Evolutionary conservation across 2,113 vertebrate genomes (phyloP).

Genomic region (Ailurus styani): DNA sequence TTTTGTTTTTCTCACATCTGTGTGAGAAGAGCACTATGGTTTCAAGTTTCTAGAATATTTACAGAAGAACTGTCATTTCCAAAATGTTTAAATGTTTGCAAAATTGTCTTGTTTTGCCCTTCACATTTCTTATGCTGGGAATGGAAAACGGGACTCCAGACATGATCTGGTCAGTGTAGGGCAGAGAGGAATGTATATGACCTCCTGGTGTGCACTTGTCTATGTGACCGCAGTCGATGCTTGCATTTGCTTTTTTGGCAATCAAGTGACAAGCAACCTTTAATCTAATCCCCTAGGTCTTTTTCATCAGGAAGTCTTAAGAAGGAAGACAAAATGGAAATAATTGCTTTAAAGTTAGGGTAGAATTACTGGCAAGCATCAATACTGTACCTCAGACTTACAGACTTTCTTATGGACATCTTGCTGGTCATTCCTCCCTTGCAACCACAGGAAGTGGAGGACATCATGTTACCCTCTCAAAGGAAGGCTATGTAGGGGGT

Average conservation of each 20-base stretch:
- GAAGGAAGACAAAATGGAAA: neutral
- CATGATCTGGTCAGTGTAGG: neutral
- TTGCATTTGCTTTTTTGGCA: neutral
- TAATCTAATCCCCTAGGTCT: neutral
- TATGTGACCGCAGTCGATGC: neutral
- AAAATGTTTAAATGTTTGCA: neutral
- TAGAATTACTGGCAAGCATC: neutral
- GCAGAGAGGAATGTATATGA: no score
- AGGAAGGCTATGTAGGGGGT: neutral
- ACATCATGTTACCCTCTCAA: neutral
- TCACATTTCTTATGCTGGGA: neutral
- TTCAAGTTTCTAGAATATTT: neutral
- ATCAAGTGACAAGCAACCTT: neutral
- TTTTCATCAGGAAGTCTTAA: neutral
- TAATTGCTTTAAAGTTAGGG: neutral
- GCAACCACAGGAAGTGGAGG: neutral
- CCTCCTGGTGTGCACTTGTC: neutral
- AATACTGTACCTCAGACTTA: neutral
- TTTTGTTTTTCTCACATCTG: neutral
- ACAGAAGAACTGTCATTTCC: neutral
- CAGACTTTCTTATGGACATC: neutral
- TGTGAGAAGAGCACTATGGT: neutral
- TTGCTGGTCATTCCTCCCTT: rapidly evolving
- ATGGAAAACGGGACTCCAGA: neutral
- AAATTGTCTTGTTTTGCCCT: neutral